Percentiles rank a stretch among this genome's conserved stretches.
phyloP scores from a whole-genome alignment of 1,140 invertebrate genomes.

The Brachionus plicatilis region DNA sequence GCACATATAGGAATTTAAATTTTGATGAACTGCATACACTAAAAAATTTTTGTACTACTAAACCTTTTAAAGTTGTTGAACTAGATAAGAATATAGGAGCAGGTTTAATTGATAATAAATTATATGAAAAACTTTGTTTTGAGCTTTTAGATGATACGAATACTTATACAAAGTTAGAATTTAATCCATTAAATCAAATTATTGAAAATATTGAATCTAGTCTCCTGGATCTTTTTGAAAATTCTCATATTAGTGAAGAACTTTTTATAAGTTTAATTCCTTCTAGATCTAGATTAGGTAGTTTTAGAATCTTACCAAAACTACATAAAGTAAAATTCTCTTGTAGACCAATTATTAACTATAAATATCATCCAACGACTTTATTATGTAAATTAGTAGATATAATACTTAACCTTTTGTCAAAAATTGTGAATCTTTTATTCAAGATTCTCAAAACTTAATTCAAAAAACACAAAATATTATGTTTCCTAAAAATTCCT shows the following conservation, averaged over 20 bases:
- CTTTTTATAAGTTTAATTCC: not conserved
- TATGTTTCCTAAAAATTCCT: not conserved
- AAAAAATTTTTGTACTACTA: not conserved
- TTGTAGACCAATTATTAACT: conserved; percentile 1
- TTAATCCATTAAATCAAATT: not conserved
- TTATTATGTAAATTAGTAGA: not conserved
- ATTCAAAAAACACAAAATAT: not conserved
- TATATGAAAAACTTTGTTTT: not conserved
- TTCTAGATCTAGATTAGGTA: not conserved
- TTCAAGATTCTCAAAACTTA: conserved; percentile 1
- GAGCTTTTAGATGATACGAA: not conserved
- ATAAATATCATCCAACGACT: not conserved
- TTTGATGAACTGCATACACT: not conserved
- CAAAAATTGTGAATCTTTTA: not conserved
- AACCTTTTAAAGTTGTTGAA: not conserved
- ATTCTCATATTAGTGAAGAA: not conserved
- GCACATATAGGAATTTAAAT: not conserved
- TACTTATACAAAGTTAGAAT: not conserved
- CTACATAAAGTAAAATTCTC: not conserved
- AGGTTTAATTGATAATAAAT: not conserved
- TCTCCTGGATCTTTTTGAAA: not conserved
- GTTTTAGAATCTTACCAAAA: conserved; percentile 19
- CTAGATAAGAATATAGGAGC: conserved; percentile 12
- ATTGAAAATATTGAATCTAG: not conserved
- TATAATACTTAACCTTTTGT: not conserved